Percentiles rank a stretch among this genome's conserved stretches.
Evolutionary conservation across 1,140 invertebrate genomes (phyloP).

Genomic region (Vanessa tameamea): DNA sequence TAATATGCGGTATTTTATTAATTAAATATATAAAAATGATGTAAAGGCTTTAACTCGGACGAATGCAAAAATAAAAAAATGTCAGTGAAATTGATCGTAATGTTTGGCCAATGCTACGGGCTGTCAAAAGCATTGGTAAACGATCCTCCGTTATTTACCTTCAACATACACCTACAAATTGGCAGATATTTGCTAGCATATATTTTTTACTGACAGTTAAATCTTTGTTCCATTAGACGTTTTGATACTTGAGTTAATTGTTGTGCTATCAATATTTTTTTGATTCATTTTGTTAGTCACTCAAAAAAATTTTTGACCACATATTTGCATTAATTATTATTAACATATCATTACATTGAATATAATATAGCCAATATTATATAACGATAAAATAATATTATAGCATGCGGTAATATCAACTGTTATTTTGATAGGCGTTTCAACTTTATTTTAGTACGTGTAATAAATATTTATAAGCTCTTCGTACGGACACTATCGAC

Average conservation of each 20-base stretch:
- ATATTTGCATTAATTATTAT: no score
- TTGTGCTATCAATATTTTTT: not conserved
- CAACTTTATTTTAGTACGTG: slow-evolving; percentile 13
- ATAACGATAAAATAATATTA: not conserved
- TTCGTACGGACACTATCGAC: slow-evolving; percentile 15
- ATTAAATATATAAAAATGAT: not conserved
- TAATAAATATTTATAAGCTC: slow-evolving; percentile 22
- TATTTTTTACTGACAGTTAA: slow-evolving; percentile 21
- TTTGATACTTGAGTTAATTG: not conserved
- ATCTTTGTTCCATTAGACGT: not conserved
- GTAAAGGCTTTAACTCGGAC: not conserved
- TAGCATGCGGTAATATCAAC: not conserved
- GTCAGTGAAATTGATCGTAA: slow-evolving; percentile 32
- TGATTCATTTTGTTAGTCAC: not conserved
- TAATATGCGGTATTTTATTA: not conserved
- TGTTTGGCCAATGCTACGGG: slow-evolving; percentile 65
- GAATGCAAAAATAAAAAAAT: slow-evolving; percentile 27
- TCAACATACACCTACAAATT: slow-evolving; percentile 66
- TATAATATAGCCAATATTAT: not conserved
- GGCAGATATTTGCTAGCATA: slow-evolving; percentile 50
- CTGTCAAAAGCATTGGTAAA: slow-evolving; percentile 74
- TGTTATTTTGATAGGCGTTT: slow-evolving; percentile 19
- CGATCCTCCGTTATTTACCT: slow-evolving; percentile 68
- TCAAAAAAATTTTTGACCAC: no score
- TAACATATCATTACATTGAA: no score